Evolutionary conservation across 2,888 invertebrate species (phyloP).

Genomic region (Biston betularia): DNA sequence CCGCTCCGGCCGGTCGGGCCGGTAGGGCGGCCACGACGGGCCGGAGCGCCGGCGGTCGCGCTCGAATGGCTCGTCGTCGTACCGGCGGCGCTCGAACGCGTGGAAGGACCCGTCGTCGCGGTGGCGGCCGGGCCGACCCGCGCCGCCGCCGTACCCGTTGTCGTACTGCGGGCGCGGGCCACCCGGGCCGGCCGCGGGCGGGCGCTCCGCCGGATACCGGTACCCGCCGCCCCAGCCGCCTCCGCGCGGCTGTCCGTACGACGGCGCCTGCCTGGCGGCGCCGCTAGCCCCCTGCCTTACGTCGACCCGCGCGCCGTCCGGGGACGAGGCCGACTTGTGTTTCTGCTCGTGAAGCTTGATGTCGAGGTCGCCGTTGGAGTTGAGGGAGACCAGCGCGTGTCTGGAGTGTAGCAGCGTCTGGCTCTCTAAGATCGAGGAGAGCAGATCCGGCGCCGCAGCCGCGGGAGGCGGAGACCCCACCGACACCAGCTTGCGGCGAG

Average conservation of each 20-base stretch:
- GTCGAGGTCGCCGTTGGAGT: slow-evolving; percentile 87
- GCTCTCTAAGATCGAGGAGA: slow-evolving; percentile 89
- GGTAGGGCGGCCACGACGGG: slow-evolving; percentile 39
- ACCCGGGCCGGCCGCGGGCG: slow-evolving; percentile 51
- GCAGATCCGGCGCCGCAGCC: slow-evolving; percentile 85
- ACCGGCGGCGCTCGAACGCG: slow-evolving; percentile 61
- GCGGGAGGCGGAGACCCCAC: slow-evolving; percentile 74
- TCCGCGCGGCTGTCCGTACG: slow-evolving; percentile 87
- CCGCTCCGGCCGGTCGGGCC: slow-evolving; percentile 31
- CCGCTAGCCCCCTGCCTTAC: slow-evolving; percentile 49
- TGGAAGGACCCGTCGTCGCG: slow-evolving; percentile 51
- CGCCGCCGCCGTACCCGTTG: slow-evolving; percentile 65
- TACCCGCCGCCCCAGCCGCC: slow-evolving; percentile 80
- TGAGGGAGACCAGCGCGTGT: slow-evolving; percentile 84
- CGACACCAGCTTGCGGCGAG: slow-evolving; percentile 79
- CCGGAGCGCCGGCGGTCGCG: slow-evolving; percentile 45
- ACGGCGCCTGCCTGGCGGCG: slow-evolving; percentile 82
- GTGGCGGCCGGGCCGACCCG: slow-evolving; percentile 46
- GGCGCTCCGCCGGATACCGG: slow-evolving; percentile 47
- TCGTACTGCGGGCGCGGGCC: slow-evolving; percentile 50
- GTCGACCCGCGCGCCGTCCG: neutral
- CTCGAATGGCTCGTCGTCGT: slow-evolving; percentile 54
- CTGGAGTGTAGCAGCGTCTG: slow-evolving; percentile 90
- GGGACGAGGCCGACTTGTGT: neutral
- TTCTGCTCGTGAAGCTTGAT: slow-evolving; percentile 64